Evolutionary conservation across 2,797 vertebrate genomes (phyloP), one percentile per base, ranked within the genome.

Genomic region (Mormyrops boulengeri): DNA sequence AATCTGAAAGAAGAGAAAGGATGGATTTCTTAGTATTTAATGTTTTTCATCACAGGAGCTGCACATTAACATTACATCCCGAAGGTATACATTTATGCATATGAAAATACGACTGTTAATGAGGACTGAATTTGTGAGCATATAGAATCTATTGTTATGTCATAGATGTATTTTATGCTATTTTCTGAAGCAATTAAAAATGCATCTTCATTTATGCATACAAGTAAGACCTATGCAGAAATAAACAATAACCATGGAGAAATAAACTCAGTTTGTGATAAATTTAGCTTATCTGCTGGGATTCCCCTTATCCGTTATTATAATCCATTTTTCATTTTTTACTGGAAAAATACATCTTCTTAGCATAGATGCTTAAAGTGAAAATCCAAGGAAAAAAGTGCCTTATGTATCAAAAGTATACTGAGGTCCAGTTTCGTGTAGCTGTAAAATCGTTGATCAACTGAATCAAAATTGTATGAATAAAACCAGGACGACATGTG

Each of bases 161-260:
- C 19, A 52, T 12, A 85, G 9, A 85, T 50, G 44, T 85, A 85
- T 50, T 22, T 50, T 26, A 26, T 50, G n/a, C 82, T 50, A 85
- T 85, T 85, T 49, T 85, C 47, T 85, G 44, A 85, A 52, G 82
- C 82, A 85, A 85, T 85, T 85, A 12, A 80, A 80, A 80, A 80
- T 44, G 19, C 82, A 50, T 22, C 44, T 50, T 22, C 82, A 50
- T 85, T n/a, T 85, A 44, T 12, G 41, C 8, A 85, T 26, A n/a
- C 2, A 85, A 85, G 22, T 22, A 85, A 85, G 73, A 80, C 38
- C 73, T 44, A 80, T 80, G 38, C 69, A 44, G 34, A 38, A 44
- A 41, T 38, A 80, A 80, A 80, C 73, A 80, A 80, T 44, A 80
- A 69, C 5, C 30, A 9, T 14, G 66, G 12, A 73, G 30, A 38